Evolutionary conservation across 2,888 invertebrate genomes (phyloP).

Genomic region (Synanthedon tipuliformis): DNA sequence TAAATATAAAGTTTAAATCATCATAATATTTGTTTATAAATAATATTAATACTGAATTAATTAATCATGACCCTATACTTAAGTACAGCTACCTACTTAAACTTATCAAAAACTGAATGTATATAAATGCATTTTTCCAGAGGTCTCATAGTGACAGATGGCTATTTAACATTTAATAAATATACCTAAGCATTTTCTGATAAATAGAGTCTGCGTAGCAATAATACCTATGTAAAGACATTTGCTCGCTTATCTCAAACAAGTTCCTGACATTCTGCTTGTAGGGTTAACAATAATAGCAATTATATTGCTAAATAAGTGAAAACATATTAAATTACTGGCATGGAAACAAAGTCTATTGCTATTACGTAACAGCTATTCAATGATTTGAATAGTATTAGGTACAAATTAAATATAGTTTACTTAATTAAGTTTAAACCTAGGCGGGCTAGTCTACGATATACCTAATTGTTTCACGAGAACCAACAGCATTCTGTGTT

Average conservation of each 20-base stretch:
- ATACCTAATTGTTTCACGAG: neutral
- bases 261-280: neutral
- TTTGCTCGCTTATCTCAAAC: neutral
- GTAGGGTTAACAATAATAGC: neutral
- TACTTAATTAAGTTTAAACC: too few species aligned
- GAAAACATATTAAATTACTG: neutral
- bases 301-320: neutral
- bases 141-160: too few species aligned
- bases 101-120: too few species aligned
- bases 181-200: too few species aligned
- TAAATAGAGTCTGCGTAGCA: too few species aligned
- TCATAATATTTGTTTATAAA: neutral
- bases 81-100: neutral
- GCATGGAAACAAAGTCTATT: too few species aligned
- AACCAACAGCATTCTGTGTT: slow-evolving; percentile 7
- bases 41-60: neutral
- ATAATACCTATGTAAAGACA: too few species aligned
- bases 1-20: neutral
- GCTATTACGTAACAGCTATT: too few species aligned
- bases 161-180: too few species aligned
- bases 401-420: too few species aligned
- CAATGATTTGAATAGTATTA: too few species aligned
- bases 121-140: too few species aligned
- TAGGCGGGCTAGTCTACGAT: neutral
- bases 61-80: neutral